Base-by-base conservation (phyloP, 1,140 invertebrate species). In the Teleogryllus occipitalis region DNA sequence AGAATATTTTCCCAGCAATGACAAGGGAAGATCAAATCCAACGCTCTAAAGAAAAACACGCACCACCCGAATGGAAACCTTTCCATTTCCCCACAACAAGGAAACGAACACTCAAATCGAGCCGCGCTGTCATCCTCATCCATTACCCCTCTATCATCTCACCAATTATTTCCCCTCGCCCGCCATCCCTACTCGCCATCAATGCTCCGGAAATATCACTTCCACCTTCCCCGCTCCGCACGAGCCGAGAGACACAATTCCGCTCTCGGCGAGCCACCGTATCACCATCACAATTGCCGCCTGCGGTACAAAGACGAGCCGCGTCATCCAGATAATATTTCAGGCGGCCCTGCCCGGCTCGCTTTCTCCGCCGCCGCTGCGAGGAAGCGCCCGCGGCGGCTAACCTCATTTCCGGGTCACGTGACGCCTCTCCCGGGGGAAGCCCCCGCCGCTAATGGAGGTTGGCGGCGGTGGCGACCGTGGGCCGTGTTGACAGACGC, bases 271-370 rank as follows among this genome's bases (percentile, higher is more conserved):
- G 18, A 65, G 18, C 18, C 54, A 65, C 18, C 54, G 54, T 65
- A 2, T 65, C 54, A 18, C 10, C 54, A 65, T 65, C 54, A 65
- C 18, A 65, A 65, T 65, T 65, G 54, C 54, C 18, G 54, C 54
- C 54, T 7, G 10, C 54, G 7, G 18, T 5, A 39, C 27, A 18
- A 65, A 65, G 54, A 65, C 10, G 18, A 14, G 54, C 54, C 18
- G 54, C 18, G 54, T 65, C 54, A 65, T 65, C 54, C 54, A 65
- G 54, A 65, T 65, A 65, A 65, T 65, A 65, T 65, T 65, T 65
- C 54, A 65, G 18, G 54, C 54, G 54, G 18, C 10, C 54, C 10
- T 18, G 18, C 54, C 27, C 27, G 27, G 27, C 27, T 39, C 27
- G 27, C 54, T 65, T 65, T 18, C 54, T 14, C 54, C 54, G 54